phyloP scores from a whole-genome alignment of 92 coral and sea anemone genomes.

The Epizoanthus rinbou region DNA sequence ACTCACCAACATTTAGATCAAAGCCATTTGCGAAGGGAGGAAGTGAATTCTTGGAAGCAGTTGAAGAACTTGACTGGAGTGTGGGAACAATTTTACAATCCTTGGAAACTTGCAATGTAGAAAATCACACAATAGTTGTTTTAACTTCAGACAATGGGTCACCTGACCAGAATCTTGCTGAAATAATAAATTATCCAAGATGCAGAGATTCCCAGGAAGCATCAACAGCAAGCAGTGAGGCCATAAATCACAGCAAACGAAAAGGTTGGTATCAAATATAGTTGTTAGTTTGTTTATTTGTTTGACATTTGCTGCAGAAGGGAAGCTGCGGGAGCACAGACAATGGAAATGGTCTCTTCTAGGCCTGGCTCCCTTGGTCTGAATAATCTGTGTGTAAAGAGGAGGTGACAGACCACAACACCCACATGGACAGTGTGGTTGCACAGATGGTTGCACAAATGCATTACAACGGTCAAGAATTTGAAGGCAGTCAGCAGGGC shows the following conservation, averaged over 20 bases:
- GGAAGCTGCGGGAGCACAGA: no score
- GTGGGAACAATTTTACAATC: slow-evolving; percentile 74
- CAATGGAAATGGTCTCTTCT: no score
- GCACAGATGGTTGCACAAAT: no score
- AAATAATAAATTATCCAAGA: not conserved
- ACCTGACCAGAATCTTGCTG: slow-evolving; percentile 11
- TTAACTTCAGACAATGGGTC: slow-evolving; percentile 82
- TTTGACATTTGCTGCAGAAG: no score
- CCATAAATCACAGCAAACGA: not conserved
- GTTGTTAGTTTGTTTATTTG: no score
- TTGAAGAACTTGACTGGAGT: slow-evolving; percentile 92
- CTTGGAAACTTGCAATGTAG: slow-evolving; percentile 47
- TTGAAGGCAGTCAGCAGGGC: no score
- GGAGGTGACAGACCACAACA: no score
- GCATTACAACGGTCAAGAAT: no score
- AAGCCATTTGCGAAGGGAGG: slow-evolving; percentile 53
- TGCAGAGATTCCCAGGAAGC: not conserved
- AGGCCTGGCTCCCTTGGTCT: no score
- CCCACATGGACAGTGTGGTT: no score
- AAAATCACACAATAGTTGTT: slow-evolving; percentile 68
- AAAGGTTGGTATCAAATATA: not conserved
- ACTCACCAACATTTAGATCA: slow-evolving; percentile 74
- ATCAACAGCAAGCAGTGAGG: slow-evolving; percentile 2
- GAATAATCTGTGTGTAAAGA: no score
- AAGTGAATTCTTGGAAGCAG: slow-evolving; percentile 57